phyloP scores from a whole-genome alignment of 2,888 invertebrate genomes.

The Protodeltote pygarga region DNA sequence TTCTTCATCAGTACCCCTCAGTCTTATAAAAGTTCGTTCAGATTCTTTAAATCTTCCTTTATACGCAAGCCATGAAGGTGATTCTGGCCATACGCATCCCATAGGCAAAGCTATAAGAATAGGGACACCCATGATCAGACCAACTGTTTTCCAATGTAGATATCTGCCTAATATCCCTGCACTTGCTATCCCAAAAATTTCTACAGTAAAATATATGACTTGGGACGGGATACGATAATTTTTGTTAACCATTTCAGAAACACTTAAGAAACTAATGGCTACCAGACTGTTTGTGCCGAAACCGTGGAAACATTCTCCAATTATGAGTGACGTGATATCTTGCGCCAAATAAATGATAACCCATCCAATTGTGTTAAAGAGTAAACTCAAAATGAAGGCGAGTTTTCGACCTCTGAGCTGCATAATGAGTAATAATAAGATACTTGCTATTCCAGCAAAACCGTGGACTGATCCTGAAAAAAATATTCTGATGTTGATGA shows the following conservation, averaged over 20 bases:
- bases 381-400: constrained; percentile 37
- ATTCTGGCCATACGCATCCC: constrained; percentile 39
- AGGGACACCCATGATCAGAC: constrained; percentile 31
- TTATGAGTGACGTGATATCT: constrained; percentile 7
- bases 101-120: constrained; percentile 23
- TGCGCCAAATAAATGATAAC: constrained; percentile 19
- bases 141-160: constrained; percentile 36
- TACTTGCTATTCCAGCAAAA: constrained; percentile 37
- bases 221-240: constrained; percentile 27
- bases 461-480: constrained; percentile 42
- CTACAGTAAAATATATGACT: too few relatives aligned
- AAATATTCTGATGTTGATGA: not conserved
- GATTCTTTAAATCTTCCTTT: constrained; percentile 37
- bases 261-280: constrained; percentile 31
- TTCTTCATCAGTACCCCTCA: constrained; percentile 37
- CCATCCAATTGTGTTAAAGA: constrained; percentile 37
- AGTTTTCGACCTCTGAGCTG: constrained; percentile 38
- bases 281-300: constrained; percentile 33
- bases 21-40: constrained; percentile 20
- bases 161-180: constrained; percentile 32
- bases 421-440: constrained; percentile 38
- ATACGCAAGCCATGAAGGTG: constrained; percentile 42
- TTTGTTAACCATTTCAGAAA: constrained; percentile 40
- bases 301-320: constrained; percentile 42
- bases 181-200: constrained; percentile 27